Conservation (phyloP, 2,888 invertebrate genomes). For the Notodonta dromedarius region DNA sequence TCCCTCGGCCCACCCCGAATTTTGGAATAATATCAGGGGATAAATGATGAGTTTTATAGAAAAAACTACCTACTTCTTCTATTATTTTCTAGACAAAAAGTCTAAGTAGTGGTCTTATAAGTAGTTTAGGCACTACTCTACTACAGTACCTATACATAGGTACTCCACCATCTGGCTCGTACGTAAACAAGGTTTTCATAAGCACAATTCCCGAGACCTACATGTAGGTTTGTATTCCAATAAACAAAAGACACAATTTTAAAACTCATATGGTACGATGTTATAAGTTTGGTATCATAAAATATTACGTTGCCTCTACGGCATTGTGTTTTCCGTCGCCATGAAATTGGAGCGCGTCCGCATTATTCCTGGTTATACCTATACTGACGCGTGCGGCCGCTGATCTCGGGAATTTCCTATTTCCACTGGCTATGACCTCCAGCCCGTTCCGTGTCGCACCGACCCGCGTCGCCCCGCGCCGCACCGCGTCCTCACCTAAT, state of each 20-base stretch:
- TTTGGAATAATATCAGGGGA: not conserved
- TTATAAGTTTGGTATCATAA: not conserved
- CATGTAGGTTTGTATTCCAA: too few species aligned
- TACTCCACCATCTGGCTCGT: too few species aligned
- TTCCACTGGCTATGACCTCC: conserved; percentile 51
- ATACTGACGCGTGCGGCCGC: conserved; percentile 31
- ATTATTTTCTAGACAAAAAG: not conserved
- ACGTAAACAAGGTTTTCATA: too few species aligned
- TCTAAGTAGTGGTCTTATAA: too few species aligned
- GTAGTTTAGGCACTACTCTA: too few species aligned
- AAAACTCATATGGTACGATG: not conserved
- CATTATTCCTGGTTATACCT: conserved; percentile 32
- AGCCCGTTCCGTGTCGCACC: conserved; percentile 25
- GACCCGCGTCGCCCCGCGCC: conserved; percentile 15
- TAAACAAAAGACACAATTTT: too few species aligned
- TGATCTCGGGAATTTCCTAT: conserved; percentile 58
- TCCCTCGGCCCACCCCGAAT: conserved; percentile 52
- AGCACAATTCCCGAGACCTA: too few species aligned
- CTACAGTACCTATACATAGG: too few species aligned
- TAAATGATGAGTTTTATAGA: not conserved
- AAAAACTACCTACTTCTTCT: not conserved
- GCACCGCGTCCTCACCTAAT: conserved; percentile 59
- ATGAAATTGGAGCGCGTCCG: conserved; percentile 29
- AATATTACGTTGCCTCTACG: not conserved
- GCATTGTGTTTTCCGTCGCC: conserved; percentile 17